Conservation (phyloP, 2,888 invertebrate species). For the Rhagonycha lutea region DNA sequence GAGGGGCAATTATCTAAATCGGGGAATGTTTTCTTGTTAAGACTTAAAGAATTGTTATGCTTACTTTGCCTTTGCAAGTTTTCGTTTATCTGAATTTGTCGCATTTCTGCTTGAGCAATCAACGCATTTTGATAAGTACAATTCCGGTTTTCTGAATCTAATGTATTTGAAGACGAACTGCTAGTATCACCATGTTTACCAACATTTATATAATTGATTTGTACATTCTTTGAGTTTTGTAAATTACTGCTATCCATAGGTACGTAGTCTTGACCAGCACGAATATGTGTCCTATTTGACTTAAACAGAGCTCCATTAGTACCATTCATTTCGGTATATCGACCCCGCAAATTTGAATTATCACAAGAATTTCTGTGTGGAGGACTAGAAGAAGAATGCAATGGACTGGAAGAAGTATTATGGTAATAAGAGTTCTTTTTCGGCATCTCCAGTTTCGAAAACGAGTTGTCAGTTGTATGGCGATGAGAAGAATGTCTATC, state of each 20-base stretch:
- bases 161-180: conserved; percentile 50
- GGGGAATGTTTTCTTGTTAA: conserved; percentile 5
- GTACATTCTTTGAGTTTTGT: conserved; percentile 21
- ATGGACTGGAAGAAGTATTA: not conserved
- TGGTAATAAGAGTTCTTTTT: not conserved
- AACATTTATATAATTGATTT: conserved; percentile 40
- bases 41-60: not conserved
- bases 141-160: conserved; percentile 47
- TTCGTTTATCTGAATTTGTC: conserved; percentile 31
- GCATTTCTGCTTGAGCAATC: conserved; percentile 34
- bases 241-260: conserved; percentile 39
- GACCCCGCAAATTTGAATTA: not conserved
- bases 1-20: not conserved
- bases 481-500: conserved; percentile 43
- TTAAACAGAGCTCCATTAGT: not conserved
- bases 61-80: conserved; percentile 21
- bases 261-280: conserved; percentile 39
- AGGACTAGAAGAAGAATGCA: not conserved
- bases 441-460: not conserved
- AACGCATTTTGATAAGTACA: conserved; percentile 41
- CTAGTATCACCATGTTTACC: conserved; percentile 51
- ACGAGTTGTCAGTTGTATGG: conserved; percentile 38
- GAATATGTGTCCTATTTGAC: conserved; percentile 3
- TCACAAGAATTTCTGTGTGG: conserved; percentile 4
- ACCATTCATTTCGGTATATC: conserved; percentile 21